Percentiles rank a stretch among this genome's conserved stretches.
These are phyloP conservation scores for Todus mexicanus DNA, from an alignment of 2,797 vertebrate species.

Conservation along the genomic window DNA sequence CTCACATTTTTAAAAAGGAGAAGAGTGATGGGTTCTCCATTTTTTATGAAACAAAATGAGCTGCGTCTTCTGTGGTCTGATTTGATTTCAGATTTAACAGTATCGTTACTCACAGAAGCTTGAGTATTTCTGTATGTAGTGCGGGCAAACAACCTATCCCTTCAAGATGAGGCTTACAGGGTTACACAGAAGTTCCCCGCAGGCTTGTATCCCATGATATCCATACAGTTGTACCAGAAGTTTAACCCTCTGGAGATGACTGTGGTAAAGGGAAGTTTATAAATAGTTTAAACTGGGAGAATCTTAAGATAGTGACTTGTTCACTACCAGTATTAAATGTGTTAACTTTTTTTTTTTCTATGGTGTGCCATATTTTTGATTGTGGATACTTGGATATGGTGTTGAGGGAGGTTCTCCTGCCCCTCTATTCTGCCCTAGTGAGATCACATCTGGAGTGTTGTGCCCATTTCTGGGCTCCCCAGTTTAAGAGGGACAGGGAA, in stretches of 20 bases:
- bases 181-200: background rate
- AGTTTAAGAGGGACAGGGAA: no score
- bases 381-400: background rate
- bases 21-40: background rate
- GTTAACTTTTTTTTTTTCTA: background rate
- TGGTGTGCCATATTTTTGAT: background rate
- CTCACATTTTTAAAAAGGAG: background rate
- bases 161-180: background rate
- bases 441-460: no score
- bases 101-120: background rate
- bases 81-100: background rate
- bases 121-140: background rate
- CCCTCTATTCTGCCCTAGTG: no score
- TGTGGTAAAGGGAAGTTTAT: background rate
- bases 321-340: background rate
- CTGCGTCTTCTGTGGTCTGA: background rate
- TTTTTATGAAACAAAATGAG: slow-evolving; percentile 9
- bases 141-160: background rate
- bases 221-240: background rate
- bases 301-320: background rate
- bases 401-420: no score
- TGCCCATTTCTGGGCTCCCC: no score
- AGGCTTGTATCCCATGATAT: background rate
- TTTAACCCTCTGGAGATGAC: background rate
- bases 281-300: background rate